phyloP scores from a whole-genome alignment of 2,113 vertebrate genomes.

The Sylvilagus bachmani region DNA sequence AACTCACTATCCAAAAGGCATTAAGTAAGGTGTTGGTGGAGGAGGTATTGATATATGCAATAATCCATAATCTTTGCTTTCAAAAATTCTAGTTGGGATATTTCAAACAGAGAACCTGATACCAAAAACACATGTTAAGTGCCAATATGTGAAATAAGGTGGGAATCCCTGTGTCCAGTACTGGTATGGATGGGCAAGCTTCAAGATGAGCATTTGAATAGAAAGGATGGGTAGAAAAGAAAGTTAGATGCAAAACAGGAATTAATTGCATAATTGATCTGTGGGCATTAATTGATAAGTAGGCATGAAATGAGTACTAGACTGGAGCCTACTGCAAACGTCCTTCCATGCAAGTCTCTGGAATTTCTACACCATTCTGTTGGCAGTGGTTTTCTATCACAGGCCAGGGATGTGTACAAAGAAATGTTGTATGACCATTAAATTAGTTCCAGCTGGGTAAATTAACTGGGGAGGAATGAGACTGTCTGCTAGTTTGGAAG shows the following conservation, averaged over 20 bases:
- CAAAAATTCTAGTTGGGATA: background rate
- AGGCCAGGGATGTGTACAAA: background rate
- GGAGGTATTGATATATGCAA: background rate
- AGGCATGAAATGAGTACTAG: background rate
- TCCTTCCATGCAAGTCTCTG: background rate
- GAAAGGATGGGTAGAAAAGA: background rate
- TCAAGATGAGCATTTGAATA: background rate
- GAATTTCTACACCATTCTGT: background rate
- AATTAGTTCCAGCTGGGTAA: background rate
- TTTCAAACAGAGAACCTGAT: background rate
- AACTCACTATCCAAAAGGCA: background rate
- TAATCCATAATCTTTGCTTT: background rate
- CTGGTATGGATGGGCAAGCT: background rate
- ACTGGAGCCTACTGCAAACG: background rate
- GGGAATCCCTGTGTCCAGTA: background rate
- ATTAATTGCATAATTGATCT: background rate
- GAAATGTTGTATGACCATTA: background rate
- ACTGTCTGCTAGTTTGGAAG: background rate
- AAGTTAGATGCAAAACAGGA: conserved; percentile 5
- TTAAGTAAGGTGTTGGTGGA: background rate
- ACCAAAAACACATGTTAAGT: background rate
- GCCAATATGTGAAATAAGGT: background rate
- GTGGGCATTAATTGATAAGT: background rate
- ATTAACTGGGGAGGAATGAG: background rate
- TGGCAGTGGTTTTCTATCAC: background rate